Evolutionary conservation across 2,113 vertebrate genomes (phyloP).

Genomic region (Leptodactylus fuscus): DNA sequence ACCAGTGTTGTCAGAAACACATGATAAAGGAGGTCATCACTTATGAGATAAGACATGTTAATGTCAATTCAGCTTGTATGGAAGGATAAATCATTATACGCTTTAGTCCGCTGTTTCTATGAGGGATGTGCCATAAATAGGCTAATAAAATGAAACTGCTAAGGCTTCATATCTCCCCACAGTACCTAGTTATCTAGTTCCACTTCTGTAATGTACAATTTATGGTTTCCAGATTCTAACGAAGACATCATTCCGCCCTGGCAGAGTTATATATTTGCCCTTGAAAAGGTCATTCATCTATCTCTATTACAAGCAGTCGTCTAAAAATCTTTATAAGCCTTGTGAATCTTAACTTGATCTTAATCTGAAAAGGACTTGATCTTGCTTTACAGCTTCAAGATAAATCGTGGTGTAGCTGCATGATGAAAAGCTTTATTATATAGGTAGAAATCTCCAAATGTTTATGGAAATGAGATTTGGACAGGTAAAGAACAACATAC

Average conservation of each 20-base stretch:
- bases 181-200: background rate
- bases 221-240: background rate
- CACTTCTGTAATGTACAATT: background rate
- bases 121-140: conserved; percentile 11
- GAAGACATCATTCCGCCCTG: background rate
- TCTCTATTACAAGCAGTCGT: background rate
- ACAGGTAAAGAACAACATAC: background rate
- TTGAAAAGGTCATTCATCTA: conserved; percentile 37
- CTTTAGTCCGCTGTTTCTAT: background rate
- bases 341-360: conserved; percentile 18
- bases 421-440: background rate
- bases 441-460: background rate
- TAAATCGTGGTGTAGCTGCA: background rate
- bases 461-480: background rate
- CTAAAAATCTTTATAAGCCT: conserved; percentile 11
- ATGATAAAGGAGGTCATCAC: conserved; percentile 23
- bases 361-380: conserved; percentile 20
- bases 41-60: conserved; percentile 26
- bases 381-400: conserved; percentile 22
- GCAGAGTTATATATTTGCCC: conserved; percentile 2
- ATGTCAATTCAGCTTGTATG: conserved; percentile 19
- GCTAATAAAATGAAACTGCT: conserved; percentile 17
- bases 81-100: conserved; percentile 3
- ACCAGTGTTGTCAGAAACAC: conserved; percentile 5
- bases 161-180: background rate